phyloP scores from a whole-genome alignment of 2,113 vertebrate genomes.

The Chunga burmeisteri region DNA sequence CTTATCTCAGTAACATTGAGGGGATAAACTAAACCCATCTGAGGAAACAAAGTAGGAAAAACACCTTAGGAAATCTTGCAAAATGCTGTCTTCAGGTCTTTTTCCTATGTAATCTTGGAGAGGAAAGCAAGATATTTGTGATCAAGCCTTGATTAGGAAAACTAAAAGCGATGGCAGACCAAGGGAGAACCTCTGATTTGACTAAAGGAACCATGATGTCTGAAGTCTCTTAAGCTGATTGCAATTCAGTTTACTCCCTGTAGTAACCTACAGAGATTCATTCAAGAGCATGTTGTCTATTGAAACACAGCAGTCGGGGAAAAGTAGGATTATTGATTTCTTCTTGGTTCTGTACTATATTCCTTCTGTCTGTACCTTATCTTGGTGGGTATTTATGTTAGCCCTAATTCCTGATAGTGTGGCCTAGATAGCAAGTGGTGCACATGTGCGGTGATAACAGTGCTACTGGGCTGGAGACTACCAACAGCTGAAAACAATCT shows the following conservation, averaged over 20 bases:
- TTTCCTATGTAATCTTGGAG: neutral
- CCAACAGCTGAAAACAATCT: neutral
- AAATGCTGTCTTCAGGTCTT: neutral
- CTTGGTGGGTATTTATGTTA: neutral
- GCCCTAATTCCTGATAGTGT: neutral
- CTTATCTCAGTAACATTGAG: neutral
- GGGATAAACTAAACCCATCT: neutral
- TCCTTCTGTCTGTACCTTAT: neutral
- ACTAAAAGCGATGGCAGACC: conserved; percentile 1
- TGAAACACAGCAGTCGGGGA: conserved; percentile 49
- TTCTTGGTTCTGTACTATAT: conserved; percentile 14
- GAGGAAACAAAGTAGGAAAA: neutral
- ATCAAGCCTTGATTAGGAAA: neutral
- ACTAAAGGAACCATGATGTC: conserved; percentile 2
- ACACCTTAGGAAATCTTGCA: neutral
- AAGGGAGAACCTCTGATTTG: neutral
- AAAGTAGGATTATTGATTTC: conserved; percentile 40
- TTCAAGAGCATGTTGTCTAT: conserved; percentile 14
- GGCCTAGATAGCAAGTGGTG: conserved; percentile 1
- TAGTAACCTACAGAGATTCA: conserved; percentile 29
- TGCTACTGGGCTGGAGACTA: neutral
- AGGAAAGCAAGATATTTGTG: neutral
- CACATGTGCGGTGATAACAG: conserved; percentile 1
- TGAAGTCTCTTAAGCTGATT: conserved; percentile 62
- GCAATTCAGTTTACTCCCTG: neutral